phyloP scores from a whole-genome alignment of 2,113 vertebrate species.

The Shinisaurus crocodilurus region DNA sequence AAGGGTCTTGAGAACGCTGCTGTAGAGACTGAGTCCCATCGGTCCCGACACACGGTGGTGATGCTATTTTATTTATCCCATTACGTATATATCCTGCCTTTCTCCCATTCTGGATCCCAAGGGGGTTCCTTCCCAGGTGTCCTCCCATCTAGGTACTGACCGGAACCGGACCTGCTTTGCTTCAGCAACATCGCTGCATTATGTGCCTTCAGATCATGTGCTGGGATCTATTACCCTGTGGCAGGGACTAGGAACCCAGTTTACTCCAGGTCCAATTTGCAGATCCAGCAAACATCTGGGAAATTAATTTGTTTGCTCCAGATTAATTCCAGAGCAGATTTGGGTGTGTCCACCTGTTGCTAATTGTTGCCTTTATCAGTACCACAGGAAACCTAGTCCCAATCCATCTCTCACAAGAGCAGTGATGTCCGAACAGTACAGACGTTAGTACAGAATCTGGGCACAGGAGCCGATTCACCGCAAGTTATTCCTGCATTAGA shows the following conservation, averaged over 20 bases:
- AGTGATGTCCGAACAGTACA: neutral
- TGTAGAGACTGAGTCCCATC: too few species aligned
- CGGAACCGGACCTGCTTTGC: neutral
- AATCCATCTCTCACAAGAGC: neutral
- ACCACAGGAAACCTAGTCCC: neutral
- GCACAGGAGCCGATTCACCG: neutral
- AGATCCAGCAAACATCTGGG: neutral
- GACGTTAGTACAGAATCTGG: neutral
- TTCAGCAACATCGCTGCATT: neutral
- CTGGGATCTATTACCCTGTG: neutral
- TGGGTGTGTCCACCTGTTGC: too few species aligned
- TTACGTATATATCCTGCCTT: neutral
- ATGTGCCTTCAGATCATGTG: neutral
- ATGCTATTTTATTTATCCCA: neutral
- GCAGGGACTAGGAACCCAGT: neutral
- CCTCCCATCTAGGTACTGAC: neutral
- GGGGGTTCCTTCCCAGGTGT: neutral
- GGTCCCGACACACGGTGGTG: neutral
- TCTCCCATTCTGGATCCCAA: neutral
- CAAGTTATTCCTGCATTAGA: neutral
- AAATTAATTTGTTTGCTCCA: neutral
- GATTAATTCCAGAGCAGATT: neutral
- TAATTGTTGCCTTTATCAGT: neutral
- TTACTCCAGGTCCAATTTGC: neutral
- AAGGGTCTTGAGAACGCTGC: too few species aligned